These are phyloP conservation scores for Nomada ruficornis DNA, from an alignment of 2,888 invertebrate genomes.

Conservation along the genomic window DNA sequence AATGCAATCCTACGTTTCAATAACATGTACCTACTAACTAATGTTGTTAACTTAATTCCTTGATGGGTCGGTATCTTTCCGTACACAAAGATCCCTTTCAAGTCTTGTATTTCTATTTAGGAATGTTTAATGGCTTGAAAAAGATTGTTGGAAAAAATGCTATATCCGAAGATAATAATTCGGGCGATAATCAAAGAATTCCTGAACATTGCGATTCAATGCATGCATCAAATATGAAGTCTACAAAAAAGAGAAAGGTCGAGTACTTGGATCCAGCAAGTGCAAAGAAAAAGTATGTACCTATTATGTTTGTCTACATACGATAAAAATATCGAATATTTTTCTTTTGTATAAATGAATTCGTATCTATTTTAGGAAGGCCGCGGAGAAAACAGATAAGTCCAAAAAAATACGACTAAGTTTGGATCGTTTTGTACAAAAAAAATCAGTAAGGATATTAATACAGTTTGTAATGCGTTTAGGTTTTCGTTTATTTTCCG, in stretches of 20 bases:
- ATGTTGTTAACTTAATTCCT: conserved; percentile 3
- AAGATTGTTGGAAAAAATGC: conserved; percentile 90
- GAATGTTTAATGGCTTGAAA: conserved; percentile 91
- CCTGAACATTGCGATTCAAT: conserved; percentile 75
- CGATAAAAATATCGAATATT: background rate
- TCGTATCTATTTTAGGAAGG: conserved; percentile 67
- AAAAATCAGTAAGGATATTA: conserved; percentile 71
- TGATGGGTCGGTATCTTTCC: background rate
- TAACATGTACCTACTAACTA: conserved; percentile 12
- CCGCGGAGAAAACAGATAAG: conserved; percentile 77
- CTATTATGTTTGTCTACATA: background rate
- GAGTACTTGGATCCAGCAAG: conserved; percentile 87
- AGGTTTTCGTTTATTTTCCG: background rate
- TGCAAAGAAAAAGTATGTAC: conserved; percentile 88
- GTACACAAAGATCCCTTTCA: background rate
- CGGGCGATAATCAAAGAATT: conserved; percentile 63
- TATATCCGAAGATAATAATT: conserved; percentile 82
- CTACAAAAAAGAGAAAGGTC: conserved; percentile 88
- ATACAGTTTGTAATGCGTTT: conserved; percentile 6
- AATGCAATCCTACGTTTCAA: background rate
- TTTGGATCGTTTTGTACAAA: conserved; percentile 79
- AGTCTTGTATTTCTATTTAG: conserved; percentile 82
- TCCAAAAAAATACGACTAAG: conserved; percentile 80
- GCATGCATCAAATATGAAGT: conserved; percentile 87
- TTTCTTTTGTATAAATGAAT: background rate